These are phyloP conservation scores for Bovichtus diacanthus DNA, from an alignment of 2,797 vertebrate species.

Conservation along the genomic window DNA sequence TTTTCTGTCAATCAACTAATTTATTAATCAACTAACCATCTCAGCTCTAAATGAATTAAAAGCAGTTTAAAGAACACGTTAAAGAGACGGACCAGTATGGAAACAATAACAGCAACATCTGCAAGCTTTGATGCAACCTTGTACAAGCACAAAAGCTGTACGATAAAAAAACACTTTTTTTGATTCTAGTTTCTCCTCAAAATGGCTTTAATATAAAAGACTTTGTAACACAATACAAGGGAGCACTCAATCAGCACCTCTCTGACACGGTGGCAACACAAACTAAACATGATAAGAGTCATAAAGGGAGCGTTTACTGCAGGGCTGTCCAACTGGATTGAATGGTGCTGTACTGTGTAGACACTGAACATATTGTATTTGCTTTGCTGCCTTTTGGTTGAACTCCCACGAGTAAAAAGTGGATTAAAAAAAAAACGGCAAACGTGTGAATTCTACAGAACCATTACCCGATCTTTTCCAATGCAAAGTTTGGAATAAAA, in stretches of 20 bases:
- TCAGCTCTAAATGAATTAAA: not conserved
- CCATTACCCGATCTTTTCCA: not conserved
- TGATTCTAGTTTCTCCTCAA: too few relatives aligned
- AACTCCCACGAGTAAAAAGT: conserved; percentile 18
- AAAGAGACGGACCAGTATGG: not conserved
- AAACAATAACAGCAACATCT: conserved; percentile 6
- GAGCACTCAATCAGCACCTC: not conserved
- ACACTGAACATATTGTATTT: conserved; percentile 41
- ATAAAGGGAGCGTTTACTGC: conserved; percentile 36
- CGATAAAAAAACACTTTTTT: too few relatives aligned
- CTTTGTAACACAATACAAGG: not conserved
- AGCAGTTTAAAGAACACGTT: not conserved
- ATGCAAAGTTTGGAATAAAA: conserved; percentile 8
- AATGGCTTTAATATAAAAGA: not conserved
- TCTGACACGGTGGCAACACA: not conserved
- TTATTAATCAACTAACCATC: not conserved
- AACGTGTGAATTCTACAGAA: not conserved
- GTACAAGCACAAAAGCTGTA: too few relatives aligned
- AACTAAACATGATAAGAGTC: conserved; percentile 1
- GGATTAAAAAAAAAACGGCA: conserved; percentile 32
- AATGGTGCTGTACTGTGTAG: conserved; percentile 3
- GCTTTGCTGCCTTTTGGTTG: conserved; percentile 40
- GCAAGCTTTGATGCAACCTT: not conserved
- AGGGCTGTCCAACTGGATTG: not conserved
- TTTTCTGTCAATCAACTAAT: not conserved